Percentiles rank a stretch among this genome's conserved stretches.
Conservation (phyloP, 2,113 vertebrate species). For the Theristicus caerulescens region DNA sequence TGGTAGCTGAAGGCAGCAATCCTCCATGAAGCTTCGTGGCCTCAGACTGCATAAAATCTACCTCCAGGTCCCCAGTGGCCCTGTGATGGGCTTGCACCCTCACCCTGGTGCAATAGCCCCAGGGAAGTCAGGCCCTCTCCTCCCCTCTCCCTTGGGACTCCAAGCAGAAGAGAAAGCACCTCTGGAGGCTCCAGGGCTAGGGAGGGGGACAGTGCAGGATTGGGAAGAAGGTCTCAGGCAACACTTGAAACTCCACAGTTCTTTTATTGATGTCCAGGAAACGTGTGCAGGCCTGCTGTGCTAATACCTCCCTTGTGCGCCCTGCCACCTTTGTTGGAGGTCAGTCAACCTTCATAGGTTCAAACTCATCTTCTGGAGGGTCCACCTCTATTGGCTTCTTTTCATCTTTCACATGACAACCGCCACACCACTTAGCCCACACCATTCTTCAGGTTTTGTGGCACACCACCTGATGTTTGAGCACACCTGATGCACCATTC, state of each 20-base stretch:
- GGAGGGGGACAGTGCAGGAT: not conserved
- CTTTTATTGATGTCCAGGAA: not conserved
- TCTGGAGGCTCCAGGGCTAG: not conserved
- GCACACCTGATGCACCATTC: not conserved
- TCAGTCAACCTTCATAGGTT: not conserved
- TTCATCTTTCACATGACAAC: not conserved
- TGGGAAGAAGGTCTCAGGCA: not conserved
- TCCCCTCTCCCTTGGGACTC: not conserved
- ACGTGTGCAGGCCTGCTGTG: not conserved
- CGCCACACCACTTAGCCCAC: not conserved
- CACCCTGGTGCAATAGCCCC: not conserved
- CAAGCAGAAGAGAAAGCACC: not conserved
- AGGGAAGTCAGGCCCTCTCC: not conserved
- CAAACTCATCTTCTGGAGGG: not conserved
- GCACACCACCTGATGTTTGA: not conserved
- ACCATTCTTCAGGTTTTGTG: not conserved
- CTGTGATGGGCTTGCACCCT: not conserved
- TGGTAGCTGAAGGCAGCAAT: not conserved
- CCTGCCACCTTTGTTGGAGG: not conserved
- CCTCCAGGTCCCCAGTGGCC: not conserved
- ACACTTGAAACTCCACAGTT: not conserved
- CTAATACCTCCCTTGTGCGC: not conserved
- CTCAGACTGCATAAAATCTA: not conserved
- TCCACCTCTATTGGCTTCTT: rapidly evolving
- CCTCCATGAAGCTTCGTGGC: not conserved